Evolutionary conservation across 2,797 vertebrate genomes (phyloP), one percentile per base, ranked within the genome.

Genomic region (Acanthurus leucopareius): DNA sequence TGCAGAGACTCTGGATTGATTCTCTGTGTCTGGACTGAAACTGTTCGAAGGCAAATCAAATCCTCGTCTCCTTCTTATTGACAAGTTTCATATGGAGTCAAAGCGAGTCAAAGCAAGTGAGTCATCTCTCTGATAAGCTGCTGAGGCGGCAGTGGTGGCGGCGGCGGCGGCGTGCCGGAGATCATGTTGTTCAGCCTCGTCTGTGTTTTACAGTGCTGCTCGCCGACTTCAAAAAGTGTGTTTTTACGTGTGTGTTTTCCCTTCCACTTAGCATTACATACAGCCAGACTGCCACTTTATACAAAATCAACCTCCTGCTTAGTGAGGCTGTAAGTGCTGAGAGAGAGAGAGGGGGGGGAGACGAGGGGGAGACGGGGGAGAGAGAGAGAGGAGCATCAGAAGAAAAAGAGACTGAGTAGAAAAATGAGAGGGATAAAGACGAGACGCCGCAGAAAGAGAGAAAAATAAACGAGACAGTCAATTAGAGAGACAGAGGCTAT

Each of bases 401-500:
- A 67, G 67, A n/a, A n/a, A 77, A 59, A 65, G 79, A 73, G 77
- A n/a, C 69, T 7, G 77, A 60, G 77, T 38, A 76, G 82, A 73
- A 59, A 85, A 85, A 87, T 77, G 81, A 84, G 80, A 82, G 71
- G 62, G 79, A 83, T 83, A 65, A 88, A 83, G 85, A 86, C 52
- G 48, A 88, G 73, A 76, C 58, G 58, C 53, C 17, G 59, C 60
- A 74, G 73, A 78, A 73, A 65, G 77, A 84, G 70, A 63, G 77
- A 74, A 51, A 83, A 80, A 84, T 80, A 86, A 84, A 88, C 70
- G 79, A 85, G 83, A 84, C 79, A 83, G 84, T 90, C 85, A 88
- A 85, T 85, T 86, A 88, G 80, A 81, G 88, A 80, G 86, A 89
- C 73, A 82, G 90, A 77, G 84, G 80, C 82, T 86, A 86, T 88